A percentile compares a stretch with the other conserved stretches of the same genome.
Evolutionary conservation across 2,797 vertebrate species (phyloP).

Genomic region (Pitangus sulphuratus): DNA sequence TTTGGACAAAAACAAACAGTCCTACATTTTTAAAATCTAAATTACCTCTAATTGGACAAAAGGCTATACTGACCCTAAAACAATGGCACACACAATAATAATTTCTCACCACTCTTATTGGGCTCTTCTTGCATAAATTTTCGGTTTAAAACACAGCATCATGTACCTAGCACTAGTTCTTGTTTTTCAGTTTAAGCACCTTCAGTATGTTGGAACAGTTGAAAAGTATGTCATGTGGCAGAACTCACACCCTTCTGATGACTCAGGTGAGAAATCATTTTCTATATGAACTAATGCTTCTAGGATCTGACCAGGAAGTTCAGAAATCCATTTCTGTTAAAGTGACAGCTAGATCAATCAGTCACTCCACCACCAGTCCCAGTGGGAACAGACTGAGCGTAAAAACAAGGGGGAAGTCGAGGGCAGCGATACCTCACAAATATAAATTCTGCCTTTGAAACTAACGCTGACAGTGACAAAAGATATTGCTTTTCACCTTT

Average conservation of each 20-base stretch:
- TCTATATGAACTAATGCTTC: background rate
- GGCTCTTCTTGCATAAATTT: background rate
- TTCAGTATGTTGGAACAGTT: background rate
- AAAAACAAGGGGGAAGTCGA: background rate
- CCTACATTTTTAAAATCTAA: constrained; percentile 16
- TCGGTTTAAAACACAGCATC: background rate
- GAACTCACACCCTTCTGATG: background rate
- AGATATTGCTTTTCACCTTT: background rate
- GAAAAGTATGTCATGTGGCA: fast-evolving
- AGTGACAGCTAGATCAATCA: background rate
- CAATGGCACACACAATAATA: background rate
- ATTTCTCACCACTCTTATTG: background rate
- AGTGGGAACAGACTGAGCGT: background rate
- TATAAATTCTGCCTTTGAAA: background rate
- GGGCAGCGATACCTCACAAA: background rate
- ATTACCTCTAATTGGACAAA: background rate
- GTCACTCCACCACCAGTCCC: background rate
- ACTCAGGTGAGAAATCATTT: background rate
- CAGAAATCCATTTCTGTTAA: background rate
- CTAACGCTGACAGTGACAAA: background rate
- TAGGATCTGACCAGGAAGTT: background rate
- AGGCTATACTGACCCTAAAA: background rate
- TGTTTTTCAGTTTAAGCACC: background rate
- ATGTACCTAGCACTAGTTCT: background rate
- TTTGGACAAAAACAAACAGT: constrained; percentile 49